phyloP scores from a whole-genome alignment of 2,888 invertebrate genomes.

The Zaprionus obscuricornis region DNA sequence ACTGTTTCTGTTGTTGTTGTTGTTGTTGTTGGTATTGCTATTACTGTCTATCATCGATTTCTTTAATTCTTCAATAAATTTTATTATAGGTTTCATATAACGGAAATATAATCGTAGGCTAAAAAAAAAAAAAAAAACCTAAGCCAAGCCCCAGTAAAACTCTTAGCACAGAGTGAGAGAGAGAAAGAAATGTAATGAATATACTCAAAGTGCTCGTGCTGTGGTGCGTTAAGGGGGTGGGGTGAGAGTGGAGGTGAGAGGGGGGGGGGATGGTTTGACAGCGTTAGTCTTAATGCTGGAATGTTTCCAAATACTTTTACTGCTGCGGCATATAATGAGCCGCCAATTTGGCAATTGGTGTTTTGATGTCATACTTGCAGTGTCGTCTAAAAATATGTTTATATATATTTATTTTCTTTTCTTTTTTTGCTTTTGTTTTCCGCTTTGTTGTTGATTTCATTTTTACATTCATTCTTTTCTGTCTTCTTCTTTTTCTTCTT shows the following conservation, averaged over 20 bases:
- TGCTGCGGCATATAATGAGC: slow-evolving; percentile 52
- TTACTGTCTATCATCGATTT: slow-evolving; percentile 15
- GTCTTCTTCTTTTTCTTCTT: slow-evolving; percentile 11
- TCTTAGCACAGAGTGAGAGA: too few relatives aligned
- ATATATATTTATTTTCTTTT: slow-evolving; percentile 39
- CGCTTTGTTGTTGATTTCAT: slow-evolving; percentile 19
- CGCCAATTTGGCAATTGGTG: slow-evolving; percentile 62
- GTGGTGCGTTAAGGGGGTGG: neutral
- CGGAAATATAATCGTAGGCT: slow-evolving; percentile 55
- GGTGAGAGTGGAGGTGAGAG: neutral
- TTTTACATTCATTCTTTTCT: slow-evolving; percentile 13
- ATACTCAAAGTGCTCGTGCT: neutral
- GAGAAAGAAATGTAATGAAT: slow-evolving; percentile 12
- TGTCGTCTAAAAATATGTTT: slow-evolving; percentile 23
- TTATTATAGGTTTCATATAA: slow-evolving; percentile 47
- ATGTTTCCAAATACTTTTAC: slow-evolving; percentile 47
- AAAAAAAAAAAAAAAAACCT: too few relatives aligned
- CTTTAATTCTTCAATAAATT: slow-evolving; percentile 25
- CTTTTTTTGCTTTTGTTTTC: slow-evolving; percentile 52
- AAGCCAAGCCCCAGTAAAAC: slow-evolving; percentile 12
- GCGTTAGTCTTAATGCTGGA: slow-evolving; percentile 23
- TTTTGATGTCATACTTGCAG: slow-evolving; percentile 67
- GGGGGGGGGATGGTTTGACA: slow-evolving; percentile 2
- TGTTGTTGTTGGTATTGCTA: too few relatives aligned
- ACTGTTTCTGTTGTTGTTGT: too few relatives aligned